Evolutionary conservation across 2,888 invertebrate genomes (phyloP).

Genomic region (Lepetodrilus schrolli): DNA sequence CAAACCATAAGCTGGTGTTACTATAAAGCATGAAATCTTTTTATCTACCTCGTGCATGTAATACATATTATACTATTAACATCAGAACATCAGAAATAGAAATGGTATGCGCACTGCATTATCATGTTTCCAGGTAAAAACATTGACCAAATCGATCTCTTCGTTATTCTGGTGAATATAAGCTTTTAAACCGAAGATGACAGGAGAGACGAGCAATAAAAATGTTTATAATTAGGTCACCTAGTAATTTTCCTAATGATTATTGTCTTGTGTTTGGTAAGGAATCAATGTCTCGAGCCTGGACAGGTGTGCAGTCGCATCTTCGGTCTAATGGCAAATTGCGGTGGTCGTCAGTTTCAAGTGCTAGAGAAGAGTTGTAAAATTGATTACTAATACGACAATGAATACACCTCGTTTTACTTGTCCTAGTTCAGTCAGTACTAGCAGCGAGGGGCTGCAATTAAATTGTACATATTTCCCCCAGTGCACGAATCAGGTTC

Average conservation of each 20-base stretch:
- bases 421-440: background rate
- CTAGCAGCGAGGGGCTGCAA: conserved; percentile 1
- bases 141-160: background rate
- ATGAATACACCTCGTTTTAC: background rate
- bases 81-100: too few relatives aligned
- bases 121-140: background rate
- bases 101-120: too few relatives aligned
- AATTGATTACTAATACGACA: conserved; percentile 5
- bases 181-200: conserved; percentile 22
- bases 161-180: background rate
- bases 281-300: too few relatives aligned
- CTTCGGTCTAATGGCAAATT: conserved; percentile 19
- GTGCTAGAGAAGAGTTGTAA: conserved; percentile 6
- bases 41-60: too few relatives aligned
- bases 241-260: background rate
- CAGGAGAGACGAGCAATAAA: conserved; percentile 4
- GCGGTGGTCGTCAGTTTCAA: conserved; percentile 16
- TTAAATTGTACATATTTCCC: too few relatives aligned
- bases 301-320: conserved; percentile 12
- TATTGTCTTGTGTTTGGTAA: too few relatives aligned
- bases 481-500: too few relatives aligned
- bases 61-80: too few relatives aligned
- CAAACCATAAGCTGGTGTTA: too few relatives aligned
- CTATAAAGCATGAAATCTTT: too few relatives aligned
- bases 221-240: conserved; percentile 14